A percentile compares a stretch with the other conserved stretches of the same genome.
These are phyloP conservation scores for Tinea semifulvella DNA, from an alignment of 2,888 invertebrate species.

Conservation along the genomic window DNA sequence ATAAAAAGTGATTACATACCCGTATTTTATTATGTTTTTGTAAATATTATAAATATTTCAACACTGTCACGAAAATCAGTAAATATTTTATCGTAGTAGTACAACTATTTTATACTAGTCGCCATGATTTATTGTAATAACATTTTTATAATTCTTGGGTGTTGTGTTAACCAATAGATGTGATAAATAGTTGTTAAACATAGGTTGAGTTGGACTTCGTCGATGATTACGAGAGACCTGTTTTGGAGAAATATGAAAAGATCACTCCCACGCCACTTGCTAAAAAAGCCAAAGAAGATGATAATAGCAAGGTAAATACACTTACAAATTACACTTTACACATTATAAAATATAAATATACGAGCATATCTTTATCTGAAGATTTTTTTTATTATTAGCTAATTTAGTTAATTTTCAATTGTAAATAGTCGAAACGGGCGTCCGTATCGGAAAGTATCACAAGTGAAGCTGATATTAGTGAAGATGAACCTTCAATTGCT, in stretches of 20 bases:
- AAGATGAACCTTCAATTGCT: slow-evolving; percentile 48
- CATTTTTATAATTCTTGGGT: slow-evolving; percentile 28
- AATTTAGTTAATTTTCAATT: not conserved
- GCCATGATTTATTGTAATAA: slow-evolving; percentile 2
- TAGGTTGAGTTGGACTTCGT: slow-evolving; percentile 61
- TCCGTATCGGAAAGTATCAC: slow-evolving; percentile 52
- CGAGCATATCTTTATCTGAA: too few relatives aligned
- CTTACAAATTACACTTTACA: slow-evolving; percentile 17
- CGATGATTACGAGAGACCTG: slow-evolving; percentile 82
- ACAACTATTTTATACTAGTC: not conserved
- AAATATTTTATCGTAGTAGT: not conserved
- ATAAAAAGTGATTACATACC: too few relatives aligned
- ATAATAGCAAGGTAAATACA: slow-evolving; percentile 54
- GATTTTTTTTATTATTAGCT: slow-evolving; percentile 8
- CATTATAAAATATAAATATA: slow-evolving; percentile 3
- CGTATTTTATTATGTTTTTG: not conserved
- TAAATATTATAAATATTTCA: slow-evolving; percentile 8
- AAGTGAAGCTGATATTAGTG: slow-evolving; percentile 52
- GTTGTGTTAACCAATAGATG: slow-evolving; percentile 39
- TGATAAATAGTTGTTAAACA: slow-evolving; percentile 48
- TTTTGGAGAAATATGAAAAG: slow-evolving; percentile 76
- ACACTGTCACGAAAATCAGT: slow-evolving; percentile 6
- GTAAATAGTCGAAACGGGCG: slow-evolving; percentile 45
- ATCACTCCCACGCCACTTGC: slow-evolving; percentile 60
- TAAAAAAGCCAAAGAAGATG: slow-evolving; percentile 59